Conservation (phyloP, 2,797 vertebrate species). For the Silurus aristotelis region DNA sequence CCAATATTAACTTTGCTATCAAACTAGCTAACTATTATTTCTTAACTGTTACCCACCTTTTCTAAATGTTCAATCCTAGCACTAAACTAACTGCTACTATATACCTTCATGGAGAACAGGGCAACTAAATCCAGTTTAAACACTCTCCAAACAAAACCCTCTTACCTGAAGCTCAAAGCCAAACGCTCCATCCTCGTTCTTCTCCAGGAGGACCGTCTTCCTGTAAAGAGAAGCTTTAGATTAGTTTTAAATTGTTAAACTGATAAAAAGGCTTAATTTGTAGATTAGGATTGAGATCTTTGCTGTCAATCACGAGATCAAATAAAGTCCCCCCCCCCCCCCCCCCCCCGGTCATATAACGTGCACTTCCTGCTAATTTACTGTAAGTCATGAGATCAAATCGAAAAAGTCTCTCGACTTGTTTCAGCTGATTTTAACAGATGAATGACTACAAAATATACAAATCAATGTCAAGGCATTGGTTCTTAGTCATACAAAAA, state of each 20-base stretch:
- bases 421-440: background rate
- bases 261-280: background rate
- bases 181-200: conserved; percentile 85
- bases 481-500: background rate
- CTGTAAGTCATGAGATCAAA: background rate
- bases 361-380: background rate
- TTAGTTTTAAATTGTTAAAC: background rate
- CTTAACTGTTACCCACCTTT: no score
- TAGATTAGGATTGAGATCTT: background rate
- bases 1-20: conserved; percentile 1
- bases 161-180: conserved; percentile 98
- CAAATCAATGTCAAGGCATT: no score
- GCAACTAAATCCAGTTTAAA: background rate
- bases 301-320: background rate
- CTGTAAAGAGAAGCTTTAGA: conserved; percentile 65
- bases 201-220: conserved; percentile 86
- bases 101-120: no score
- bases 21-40: background rate
- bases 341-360: background rate
- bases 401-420: background rate
- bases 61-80: background rate
- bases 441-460: background rate
- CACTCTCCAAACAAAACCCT: conserved; percentile 25
- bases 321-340: no score
- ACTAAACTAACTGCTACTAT: background rate